Evolutionary conservation across 2,888 invertebrate genomes (phyloP).

Genomic region (Lycocerus yunnanus): DNA sequence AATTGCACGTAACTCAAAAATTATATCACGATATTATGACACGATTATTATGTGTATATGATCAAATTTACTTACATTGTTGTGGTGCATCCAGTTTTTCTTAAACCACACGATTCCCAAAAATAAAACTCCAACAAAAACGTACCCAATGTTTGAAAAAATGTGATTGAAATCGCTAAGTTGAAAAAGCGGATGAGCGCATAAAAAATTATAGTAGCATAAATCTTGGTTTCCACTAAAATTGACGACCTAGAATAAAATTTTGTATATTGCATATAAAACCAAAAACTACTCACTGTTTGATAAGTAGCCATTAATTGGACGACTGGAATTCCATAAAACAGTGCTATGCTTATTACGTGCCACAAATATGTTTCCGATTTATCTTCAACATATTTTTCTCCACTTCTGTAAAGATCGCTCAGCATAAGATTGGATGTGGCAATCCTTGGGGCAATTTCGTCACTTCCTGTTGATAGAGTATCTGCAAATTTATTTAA

Average conservation of each 20-base stretch:
- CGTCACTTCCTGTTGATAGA: neutral
- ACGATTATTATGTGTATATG: too few relatives aligned
- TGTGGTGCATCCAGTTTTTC: constrained; percentile 46
- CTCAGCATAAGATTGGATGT: neutral
- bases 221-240: constrained; percentile 83
- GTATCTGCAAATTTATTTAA: neutral
- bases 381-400: constrained; percentile 55
- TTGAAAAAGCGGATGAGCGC: constrained; percentile 75
- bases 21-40: too few relatives aligned
- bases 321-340: constrained; percentile 83
- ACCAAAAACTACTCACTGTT: constrained; percentile 57
- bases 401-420: neutral
- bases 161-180: constrained; percentile 87
- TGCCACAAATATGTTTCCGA: constrained; percentile 76
- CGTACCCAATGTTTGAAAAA: constrained; percentile 81
- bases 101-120: constrained; percentile 69
- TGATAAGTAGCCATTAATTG: constrained; percentile 83
- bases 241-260: constrained; percentile 65
- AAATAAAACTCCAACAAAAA: constrained; percentile 78
- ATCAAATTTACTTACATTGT: constrained; percentile 9
- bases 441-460: constrained; percentile 8
- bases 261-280: constrained; percentile 36
- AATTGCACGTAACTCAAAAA: too few relatives aligned
- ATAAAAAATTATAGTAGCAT: constrained; percentile 89
- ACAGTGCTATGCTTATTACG: constrained; percentile 77